Base-by-base conservation (phyloP, 2,113 vertebrate species). In the Montifringilla adamsi region DNA sequence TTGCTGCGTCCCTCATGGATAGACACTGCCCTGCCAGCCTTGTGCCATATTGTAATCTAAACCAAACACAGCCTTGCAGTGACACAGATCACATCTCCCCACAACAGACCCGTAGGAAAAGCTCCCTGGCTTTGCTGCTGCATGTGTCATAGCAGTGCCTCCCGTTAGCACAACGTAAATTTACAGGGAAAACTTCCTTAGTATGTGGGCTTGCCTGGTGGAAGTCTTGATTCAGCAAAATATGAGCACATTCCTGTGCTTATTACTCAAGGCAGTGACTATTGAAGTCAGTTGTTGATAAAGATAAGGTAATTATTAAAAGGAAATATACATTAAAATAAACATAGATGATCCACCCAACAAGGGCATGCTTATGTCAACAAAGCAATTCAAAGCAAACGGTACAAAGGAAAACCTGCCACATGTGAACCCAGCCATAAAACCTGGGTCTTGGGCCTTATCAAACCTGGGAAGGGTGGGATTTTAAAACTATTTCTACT, bases 281-380 rank as follows among this genome's bases (percentile, higher is more conserved):
- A 35, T 4, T 75, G 82, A 80, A 89, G 68, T 81, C n/a, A 18
- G 44, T 9, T 52, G 52, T 53, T 81, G 44, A 18, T 39, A 70
- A 80, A 19, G 50, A 70, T 50, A 72, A 56, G 64, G 69, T 92
- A 75, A 89, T 70, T 84, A 84, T 64, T 78, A 68, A 92, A 93
- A 90, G 68, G 78, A 95, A 86, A 64, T 44, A 49, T 33, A 72
- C 41, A 50, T 80, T 81, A 88, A 92, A 89, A 88, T 88, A 94
- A 95, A 70, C 56, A 82, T 3, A 52, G 72, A 80, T 64, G 75
- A 74, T 63, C 56, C 41, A 59, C 41, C 89, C 30, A 89, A 55
- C 47, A 84, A 80, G 44, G 28, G 26, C 37, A 64, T 13, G 43
- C 55, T 84, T 70, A 60, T 72, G 73, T 63, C 64, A 94, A 87